A percentile compares a stretch with the other conserved stretches of the same genome.
Evolutionary conservation across 2,113 vertebrate genomes (phyloP).

Genomic region (Myrmecobius fasciatus): DNA sequence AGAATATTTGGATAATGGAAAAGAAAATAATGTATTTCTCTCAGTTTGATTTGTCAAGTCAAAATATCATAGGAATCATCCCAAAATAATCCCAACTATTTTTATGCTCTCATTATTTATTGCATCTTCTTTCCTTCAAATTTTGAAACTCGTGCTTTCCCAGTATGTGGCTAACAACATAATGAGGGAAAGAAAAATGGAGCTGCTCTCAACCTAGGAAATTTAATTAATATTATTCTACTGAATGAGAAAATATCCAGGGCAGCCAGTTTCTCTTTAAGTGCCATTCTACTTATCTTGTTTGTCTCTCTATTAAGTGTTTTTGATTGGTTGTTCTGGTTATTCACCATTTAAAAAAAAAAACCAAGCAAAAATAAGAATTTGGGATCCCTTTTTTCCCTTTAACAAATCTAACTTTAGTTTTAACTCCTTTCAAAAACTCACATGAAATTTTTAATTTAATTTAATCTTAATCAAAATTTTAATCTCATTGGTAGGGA

Average conservation of each 20-base stretch:
- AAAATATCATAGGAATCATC: neutral
- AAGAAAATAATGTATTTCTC: neutral
- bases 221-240: neutral
- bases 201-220: conserved; percentile 1
- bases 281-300: neutral
- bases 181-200: neutral
- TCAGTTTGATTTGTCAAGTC: neutral
- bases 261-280: neutral
- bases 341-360: neutral
- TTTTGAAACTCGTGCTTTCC: conserved; percentile 49
- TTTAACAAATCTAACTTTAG: neutral
- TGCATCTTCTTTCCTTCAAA: conserved; percentile 14
- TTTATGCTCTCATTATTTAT: neutral
- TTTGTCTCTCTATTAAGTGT: neutral
- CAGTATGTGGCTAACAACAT: neutral
- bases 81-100: neutral
- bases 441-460: neutral
- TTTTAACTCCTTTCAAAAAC: neutral
- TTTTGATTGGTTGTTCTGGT: neutral
- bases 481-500: neutral
- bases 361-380: neutral
- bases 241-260: neutral
- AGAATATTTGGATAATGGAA: conserved; percentile 10
- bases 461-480: neutral
- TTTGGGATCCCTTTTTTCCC: neutral